Percentiles rank a stretch among this genome's conserved stretches.
These are phyloP conservation scores for Tetramorium parvispinum DNA, from an alignment of 1,140 invertebrate species.

Conservation along the genomic window DNA sequence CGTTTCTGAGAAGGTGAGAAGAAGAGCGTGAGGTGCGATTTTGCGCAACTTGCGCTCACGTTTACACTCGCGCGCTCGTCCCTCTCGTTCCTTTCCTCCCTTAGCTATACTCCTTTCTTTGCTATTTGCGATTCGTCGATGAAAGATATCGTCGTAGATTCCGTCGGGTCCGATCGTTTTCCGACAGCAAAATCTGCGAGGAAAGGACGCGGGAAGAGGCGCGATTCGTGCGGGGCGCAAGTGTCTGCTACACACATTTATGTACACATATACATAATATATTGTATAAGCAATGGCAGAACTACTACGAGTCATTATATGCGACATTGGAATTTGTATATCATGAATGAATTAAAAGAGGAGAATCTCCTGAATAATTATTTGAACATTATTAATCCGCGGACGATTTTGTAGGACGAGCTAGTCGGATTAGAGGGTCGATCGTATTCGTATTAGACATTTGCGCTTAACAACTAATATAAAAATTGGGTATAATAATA, in stretches of 20 bases:
- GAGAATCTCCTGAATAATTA: slow-evolving; percentile 79
- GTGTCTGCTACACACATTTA: slow-evolving; percentile 75
- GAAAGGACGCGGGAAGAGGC: background rate
- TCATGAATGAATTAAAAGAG: slow-evolving; percentile 84
- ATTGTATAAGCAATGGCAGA: slow-evolving; percentile 82
- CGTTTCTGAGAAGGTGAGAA: slow-evolving; percentile 59
- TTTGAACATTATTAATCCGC: slow-evolving; percentile 60
- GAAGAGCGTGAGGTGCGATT: slow-evolving; percentile 54
- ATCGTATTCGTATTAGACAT: background rate
- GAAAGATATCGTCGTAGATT: background rate
- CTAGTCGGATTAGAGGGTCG: background rate
- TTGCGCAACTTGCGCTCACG: slow-evolving; percentile 66
- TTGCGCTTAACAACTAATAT: background rate
- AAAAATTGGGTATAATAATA: background rate
- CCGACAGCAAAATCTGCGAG: slow-evolving; percentile 16
- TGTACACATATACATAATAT: slow-evolving; percentile 78
- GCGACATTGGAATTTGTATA: slow-evolving; percentile 84
- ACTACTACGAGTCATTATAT: slow-evolving; percentile 81
- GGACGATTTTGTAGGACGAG: background rate
- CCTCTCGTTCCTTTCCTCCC: slow-evolving; percentile 50
- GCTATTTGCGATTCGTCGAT: background rate
- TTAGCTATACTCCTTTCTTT: slow-evolving; percentile 25
- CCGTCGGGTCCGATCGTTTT: background rate
- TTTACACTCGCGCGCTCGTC: slow-evolving; percentile 56
- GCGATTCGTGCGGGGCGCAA: slow-evolving; percentile 53